phyloP scores from a whole-genome alignment of 1,140 invertebrate species.

The Drosophila lini region DNA sequence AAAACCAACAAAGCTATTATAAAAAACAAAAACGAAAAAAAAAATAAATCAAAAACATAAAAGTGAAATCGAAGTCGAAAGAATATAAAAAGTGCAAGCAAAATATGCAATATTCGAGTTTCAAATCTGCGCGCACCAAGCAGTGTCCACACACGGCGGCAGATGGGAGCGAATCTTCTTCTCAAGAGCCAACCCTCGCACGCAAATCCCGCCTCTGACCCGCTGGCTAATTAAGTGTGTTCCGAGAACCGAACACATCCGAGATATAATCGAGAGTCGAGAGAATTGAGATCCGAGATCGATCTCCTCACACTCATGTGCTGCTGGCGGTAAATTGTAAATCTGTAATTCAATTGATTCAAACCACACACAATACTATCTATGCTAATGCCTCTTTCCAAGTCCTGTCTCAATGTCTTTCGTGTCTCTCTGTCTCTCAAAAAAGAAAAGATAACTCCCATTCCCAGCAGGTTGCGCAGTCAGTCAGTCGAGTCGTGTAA shows the following conservation, averaged over 20 bases:
- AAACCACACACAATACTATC: constrained; percentile 47
- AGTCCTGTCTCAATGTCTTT: constrained; percentile 55
- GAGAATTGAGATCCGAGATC: constrained; percentile 24
- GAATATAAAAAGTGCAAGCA: constrained; percentile 53
- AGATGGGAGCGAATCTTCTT: constrained; percentile 42
- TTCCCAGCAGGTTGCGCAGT: constrained; percentile 58
- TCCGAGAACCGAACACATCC: constrained; percentile 20
- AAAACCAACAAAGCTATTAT: constrained; percentile 53
- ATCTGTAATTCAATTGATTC: constrained; percentile 39
- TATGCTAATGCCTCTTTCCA: constrained; percentile 56
- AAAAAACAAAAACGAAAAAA: constrained; percentile 52
- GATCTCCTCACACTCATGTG: constrained; percentile 33
- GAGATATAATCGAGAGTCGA: constrained; percentile 18
- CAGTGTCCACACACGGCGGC: constrained; percentile 39
- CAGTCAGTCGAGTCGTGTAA: constrained; percentile 44
- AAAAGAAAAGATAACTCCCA: constrained; percentile 38
- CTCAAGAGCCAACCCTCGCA: constrained; percentile 37
- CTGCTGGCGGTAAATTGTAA: constrained; percentile 58
- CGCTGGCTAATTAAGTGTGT: constrained; percentile 31
- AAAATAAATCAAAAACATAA: constrained; percentile 36
- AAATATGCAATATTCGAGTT: constrained; percentile 61
- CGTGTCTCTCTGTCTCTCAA: constrained; percentile 42
- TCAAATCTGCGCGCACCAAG: constrained; percentile 47
- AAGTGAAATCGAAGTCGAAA: constrained; percentile 42
- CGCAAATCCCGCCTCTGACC: constrained; percentile 36